These are phyloP conservation scores for Telmatochromis sp. DNA, from an alignment of 2,113 vertebrate species.

Conservation along the genomic window DNA sequence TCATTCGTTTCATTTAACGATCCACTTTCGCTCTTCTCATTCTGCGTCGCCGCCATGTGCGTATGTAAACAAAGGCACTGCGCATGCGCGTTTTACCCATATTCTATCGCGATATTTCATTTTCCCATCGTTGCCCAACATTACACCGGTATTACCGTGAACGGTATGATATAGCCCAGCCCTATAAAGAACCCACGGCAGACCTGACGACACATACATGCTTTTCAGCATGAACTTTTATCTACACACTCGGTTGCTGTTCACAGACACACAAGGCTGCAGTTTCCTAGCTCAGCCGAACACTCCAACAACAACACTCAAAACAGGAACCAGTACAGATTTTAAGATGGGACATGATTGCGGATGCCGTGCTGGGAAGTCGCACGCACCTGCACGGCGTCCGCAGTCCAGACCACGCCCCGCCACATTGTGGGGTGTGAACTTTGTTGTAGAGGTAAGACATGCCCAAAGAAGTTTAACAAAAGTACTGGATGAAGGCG, in stretches of 20 bases:
- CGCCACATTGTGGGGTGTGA: not conserved
- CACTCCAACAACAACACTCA: not conserved
- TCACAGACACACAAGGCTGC: not conserved
- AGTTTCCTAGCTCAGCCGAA: not conserved
- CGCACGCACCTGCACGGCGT: accelerated
- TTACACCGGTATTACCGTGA: too few relatives aligned
- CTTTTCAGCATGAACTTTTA: not conserved
- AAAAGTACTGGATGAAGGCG: not conserved
- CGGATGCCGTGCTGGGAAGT: not conserved
- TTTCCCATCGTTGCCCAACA: too few relatives aligned
- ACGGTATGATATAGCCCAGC: too few relatives aligned
- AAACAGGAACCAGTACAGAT: not conserved
- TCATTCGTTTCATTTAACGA: too few relatives aligned
- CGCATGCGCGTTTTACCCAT: accelerated
- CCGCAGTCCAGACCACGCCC: not conserved
- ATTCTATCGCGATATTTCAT: too few relatives aligned
- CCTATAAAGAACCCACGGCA: not conserved
- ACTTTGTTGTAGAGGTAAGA: not conserved
- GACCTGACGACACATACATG: not conserved
- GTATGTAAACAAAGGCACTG: too few relatives aligned
- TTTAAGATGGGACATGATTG: not conserved
- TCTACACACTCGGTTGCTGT: not conserved
- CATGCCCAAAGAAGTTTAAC: not conserved
- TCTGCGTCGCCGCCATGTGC: accelerated
- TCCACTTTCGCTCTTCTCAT: accelerated